Evolutionary conservation across 2,888 invertebrate genomes (phyloP).

Genomic region (Dasypogon diadema): DNA sequence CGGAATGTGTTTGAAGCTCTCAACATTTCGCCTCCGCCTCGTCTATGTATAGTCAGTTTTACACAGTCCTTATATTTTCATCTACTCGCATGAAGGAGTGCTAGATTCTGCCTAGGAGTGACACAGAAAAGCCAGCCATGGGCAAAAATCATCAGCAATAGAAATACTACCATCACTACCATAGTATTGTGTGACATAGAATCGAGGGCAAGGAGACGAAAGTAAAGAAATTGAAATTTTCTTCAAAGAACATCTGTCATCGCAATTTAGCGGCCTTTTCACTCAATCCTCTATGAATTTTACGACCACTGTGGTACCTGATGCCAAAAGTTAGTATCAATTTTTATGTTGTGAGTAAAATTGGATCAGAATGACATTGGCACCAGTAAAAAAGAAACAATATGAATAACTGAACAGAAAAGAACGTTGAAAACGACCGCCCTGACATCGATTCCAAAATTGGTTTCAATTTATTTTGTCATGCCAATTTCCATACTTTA

Average conservation of each 20-base stretch:
- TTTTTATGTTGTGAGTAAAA: constrained; percentile 24
- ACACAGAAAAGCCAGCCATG: background rate
- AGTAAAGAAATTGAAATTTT: constrained; percentile 42
- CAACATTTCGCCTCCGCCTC: background rate
- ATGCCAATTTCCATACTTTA: background rate
- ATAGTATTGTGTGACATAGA: background rate
- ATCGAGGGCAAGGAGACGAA: constrained; percentile 4
- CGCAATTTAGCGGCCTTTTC: constrained; percentile 38
- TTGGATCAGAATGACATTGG: constrained; percentile 17
- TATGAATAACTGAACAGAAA: background rate
- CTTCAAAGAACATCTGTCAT: constrained; percentile 44
- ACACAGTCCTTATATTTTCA: no score
- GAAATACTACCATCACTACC: background rate
- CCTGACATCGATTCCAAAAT: background rate
- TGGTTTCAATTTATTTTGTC: background rate
- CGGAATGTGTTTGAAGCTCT: background rate
- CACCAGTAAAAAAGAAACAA: constrained; percentile 17
- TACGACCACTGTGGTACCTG: constrained; percentile 31
- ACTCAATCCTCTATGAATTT: constrained; percentile 36
- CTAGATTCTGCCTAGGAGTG: no score
- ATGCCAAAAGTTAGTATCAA: constrained; percentile 13
- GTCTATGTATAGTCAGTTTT: background rate
- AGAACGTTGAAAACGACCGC: background rate
- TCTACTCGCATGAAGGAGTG: no score
- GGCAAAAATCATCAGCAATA: background rate